Evolutionary conservation across 2,113 vertebrate genomes (phyloP).

Genomic region (Echinops telfairi): DNA sequence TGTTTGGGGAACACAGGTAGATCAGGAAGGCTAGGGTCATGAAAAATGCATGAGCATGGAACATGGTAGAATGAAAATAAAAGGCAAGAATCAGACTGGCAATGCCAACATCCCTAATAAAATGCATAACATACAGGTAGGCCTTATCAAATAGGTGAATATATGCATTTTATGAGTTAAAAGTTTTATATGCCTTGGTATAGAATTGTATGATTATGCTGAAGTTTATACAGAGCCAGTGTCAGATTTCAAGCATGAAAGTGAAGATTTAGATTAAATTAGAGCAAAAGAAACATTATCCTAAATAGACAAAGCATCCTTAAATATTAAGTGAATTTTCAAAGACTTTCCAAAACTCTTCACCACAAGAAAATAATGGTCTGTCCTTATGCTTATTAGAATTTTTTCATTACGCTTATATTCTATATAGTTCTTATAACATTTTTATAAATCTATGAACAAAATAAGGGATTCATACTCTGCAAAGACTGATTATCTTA

Average conservation of each 20-base stretch:
- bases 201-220: slow-evolving; percentile 11
- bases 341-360: neutral
- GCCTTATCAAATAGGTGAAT: neutral
- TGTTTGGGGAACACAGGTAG: neutral
- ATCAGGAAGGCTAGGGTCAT: neutral
- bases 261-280: slow-evolving; percentile 1
- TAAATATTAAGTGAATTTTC: neutral
- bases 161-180: neutral
- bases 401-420: neutral
- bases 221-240: neutral
- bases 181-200: neutral
- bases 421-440: neutral
- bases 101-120: neutral
- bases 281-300: slow-evolving; percentile 26
- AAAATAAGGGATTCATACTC: neutral
- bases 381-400: neutral
- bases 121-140: neutral
- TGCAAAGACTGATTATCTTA: slow-evolving; percentile 5
- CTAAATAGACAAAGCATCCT: neutral
- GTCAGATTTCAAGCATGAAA: neutral
- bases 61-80: neutral
- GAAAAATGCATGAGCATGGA: neutral
- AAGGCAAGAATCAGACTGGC: neutral
- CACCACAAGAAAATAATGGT: neutral
- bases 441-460: neutral